Evolutionary conservation across 53 echinoderm and acorn worm genomes (phyloP).

Genomic region (Apostichopus leukothele): DNA sequence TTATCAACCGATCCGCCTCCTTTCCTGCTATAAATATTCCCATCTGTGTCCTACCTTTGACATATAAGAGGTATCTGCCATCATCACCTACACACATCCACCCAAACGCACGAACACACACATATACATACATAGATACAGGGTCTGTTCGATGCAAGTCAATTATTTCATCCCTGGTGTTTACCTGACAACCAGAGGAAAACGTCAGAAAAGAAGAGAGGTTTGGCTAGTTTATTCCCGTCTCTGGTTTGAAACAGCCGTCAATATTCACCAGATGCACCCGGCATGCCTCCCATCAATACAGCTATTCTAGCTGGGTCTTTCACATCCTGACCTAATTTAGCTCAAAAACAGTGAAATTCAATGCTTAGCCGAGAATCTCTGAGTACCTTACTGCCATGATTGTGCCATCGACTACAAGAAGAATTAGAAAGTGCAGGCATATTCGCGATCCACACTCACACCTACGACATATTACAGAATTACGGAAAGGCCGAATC

Average conservation of each 20-base stretch:
- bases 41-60: no score
- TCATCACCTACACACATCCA: no score
- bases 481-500: background rate
- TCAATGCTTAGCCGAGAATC: constrained; percentile 16
- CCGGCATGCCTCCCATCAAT: constrained; percentile 2
- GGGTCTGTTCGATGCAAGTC: background rate
- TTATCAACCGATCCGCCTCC: no score
- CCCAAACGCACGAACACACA: no score
- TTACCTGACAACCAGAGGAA: constrained; percentile 8
- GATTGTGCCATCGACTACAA: background rate
- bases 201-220: background rate
- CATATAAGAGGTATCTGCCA: no score
- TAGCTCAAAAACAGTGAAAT: constrained; percentile 30
- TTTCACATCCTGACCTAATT: constrained; percentile 41
- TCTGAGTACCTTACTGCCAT: background rate
- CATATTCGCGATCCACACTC: background rate
- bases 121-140: no score
- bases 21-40: no score
- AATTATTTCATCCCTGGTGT: background rate
- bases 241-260: constrained; percentile 1
- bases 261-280: background rate
- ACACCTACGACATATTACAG: background rate
- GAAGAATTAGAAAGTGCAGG: background rate
- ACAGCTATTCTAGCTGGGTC: constrained; percentile 1
- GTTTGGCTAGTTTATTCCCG: background rate